Evolutionary conservation across 1,140 invertebrate genomes (phyloP).

Genomic region (Gonatopus flavifemur): DNA sequence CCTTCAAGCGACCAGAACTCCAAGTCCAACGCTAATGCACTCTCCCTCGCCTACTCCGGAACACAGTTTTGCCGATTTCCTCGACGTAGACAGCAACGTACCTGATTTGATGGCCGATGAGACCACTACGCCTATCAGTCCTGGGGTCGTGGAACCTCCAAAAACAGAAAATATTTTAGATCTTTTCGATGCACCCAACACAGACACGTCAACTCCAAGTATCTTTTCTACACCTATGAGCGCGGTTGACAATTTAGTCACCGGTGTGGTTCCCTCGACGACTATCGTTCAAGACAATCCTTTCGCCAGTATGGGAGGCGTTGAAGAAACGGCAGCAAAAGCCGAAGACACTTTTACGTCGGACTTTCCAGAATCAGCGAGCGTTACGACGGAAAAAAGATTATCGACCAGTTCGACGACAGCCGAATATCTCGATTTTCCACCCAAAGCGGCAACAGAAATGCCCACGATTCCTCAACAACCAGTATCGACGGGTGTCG

Average conservation of each 20-base stretch:
- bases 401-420: conserved; percentile 26
- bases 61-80: conserved; percentile 66
- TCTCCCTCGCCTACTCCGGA: conserved; percentile 84
- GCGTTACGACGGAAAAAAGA: conserved; percentile 32
- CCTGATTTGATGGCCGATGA: conserved; percentile 48
- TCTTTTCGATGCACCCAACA: conserved; percentile 48
- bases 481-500: conserved; percentile 26
- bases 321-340: neutral
- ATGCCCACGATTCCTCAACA: neutral
- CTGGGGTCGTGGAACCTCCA: conserved; percentile 8
- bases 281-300: conserved; percentile 39
- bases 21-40: conserved; percentile 80
- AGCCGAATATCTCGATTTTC: neutral
- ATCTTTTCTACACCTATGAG: conserved; percentile 42
- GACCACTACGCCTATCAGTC: neutral
- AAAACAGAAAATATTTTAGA: conserved; percentile 49
- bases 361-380: conserved; percentile 19
- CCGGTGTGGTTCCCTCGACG: conserved; percentile 20
- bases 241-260: conserved; percentile 17
- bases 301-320: conserved; percentile 24
- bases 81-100: conserved; percentile 60
- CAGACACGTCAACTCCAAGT: conserved; percentile 28
- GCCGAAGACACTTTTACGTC: conserved; percentile 18
- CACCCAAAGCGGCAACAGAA: no score
- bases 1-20: conserved; percentile 77